Evolutionary conservation across 2,113 vertebrate genomes (phyloP).

Genomic region (Leptosomus discolor): DNA sequence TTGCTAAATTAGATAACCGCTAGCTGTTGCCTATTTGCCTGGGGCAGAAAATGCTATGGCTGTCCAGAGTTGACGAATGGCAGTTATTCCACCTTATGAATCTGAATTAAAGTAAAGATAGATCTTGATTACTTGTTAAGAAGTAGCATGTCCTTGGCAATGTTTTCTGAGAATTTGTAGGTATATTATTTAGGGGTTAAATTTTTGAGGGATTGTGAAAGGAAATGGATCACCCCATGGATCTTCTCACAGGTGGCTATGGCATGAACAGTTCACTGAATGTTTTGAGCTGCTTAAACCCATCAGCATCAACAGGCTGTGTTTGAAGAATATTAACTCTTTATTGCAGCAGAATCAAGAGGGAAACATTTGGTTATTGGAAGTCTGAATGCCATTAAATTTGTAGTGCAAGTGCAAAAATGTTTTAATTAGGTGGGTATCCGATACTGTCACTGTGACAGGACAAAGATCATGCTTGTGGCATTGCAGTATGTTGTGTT

Average conservation of each 20-base stretch:
- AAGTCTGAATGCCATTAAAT: not conserved
- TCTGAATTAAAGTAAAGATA: not conserved
- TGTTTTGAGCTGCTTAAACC: not conserved
- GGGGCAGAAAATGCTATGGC: not conserved
- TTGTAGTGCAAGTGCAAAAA: not conserved
- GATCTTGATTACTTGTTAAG: not conserved
- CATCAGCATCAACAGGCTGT: not conserved
- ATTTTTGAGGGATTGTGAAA: not conserved
- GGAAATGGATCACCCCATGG: not conserved
- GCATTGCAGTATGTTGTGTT: not conserved
- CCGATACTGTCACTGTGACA: not conserved
- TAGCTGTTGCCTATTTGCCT: not conserved
- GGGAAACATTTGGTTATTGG: not conserved
- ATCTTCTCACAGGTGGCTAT: not conserved
- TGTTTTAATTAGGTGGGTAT: not conserved
- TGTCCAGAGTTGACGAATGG: not conserved
- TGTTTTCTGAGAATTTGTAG: not conserved
- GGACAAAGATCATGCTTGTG: not conserved
- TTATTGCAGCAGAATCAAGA: not conserved
- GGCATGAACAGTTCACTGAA: not conserved
- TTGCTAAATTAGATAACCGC: not conserved
- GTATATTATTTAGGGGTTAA: not conserved
- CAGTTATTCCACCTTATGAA: not conserved
- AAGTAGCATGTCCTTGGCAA: not conserved
- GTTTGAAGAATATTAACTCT: not conserved